phyloP scores from a whole-genome alignment of 37 sponge, comb jelly and placozoan species.

The Bolinopsis microptera region DNA sequence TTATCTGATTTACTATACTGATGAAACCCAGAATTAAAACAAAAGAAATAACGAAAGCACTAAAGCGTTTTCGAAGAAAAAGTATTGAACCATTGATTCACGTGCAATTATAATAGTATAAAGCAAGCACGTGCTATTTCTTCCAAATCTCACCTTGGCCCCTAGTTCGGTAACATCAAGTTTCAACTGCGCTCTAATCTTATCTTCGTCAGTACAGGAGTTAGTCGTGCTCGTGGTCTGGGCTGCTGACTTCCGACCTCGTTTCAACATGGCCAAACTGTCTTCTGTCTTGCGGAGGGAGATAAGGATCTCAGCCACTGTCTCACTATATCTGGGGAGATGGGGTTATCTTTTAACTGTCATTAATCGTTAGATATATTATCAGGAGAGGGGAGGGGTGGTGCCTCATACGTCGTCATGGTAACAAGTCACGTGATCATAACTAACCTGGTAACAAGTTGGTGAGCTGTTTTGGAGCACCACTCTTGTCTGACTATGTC shows the following conservation, averaged over 20 bases:
- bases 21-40: too few species aligned
- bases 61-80: too few species aligned
- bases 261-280: constrained; percentile 81
- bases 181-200: constrained; percentile 87
- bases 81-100: too few species aligned
- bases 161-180: constrained; percentile 78
- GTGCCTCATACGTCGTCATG: too few species aligned
- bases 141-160: constrained; percentile 67
- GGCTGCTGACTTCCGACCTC: background rate
- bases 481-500: background rate
- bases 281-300: constrained; percentile 93
- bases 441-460: background rate
- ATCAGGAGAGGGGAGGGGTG: background rate
- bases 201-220: constrained; percentile 83
- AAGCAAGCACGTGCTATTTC: too few species aligned
- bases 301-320: constrained; percentile 79
- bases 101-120: too few species aligned
- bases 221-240: background rate
- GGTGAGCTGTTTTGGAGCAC: background rate
- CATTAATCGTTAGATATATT: background rate
- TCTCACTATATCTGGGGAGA: constrained; percentile 72
- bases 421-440: too few species aligned
- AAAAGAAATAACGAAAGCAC: too few species aligned
- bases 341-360: background rate
- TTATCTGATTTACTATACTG: too few species aligned